Base-by-base conservation (phyloP, 2,113 vertebrate species). In the Bubo scandiacus region DNA sequence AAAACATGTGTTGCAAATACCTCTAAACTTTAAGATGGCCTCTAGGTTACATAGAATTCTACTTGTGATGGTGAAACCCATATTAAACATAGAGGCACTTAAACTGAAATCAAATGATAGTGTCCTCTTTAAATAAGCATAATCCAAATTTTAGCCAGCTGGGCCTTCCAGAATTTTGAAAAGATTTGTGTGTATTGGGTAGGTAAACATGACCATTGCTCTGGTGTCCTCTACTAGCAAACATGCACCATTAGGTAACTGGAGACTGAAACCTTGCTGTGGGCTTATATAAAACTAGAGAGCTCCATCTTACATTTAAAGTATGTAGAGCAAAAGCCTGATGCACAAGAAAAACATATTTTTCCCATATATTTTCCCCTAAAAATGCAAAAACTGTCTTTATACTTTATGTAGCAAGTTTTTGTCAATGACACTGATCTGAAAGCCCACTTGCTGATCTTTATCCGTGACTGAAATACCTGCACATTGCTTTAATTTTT, bases 401-500 rank as follows among this genome's bases (percentile, higher is more conserved):
- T 73, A 23, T 32, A 59, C 49, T 72, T 96, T 68, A 42, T 5
- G 13, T 62, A 65, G 63, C 3, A 10, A 90, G 77, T 92, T 94
- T 95, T 83, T 92, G 19, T 86, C 74, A 92, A 36, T 94, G 83
- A 68, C 79, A 86, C 45, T 97, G 85, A 94, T 94, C 92, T 82
- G 86, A 88, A 97, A 96, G 16, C 65, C 82, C 85, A 82, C 89
- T 97, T 94, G 34, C 91, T 93, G 82, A 89, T 96, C 87, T 91
- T 95, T 87, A 89, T 79, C 82, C 70, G 20, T 30, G 57, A 73
- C 75, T 94, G 87, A 92, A 97, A 86, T 90, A 88, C 72, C 93
- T 97, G 70, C 63, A 26, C 54, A 43, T 81, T 68, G 71, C 66
- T 90, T 96, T 96, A 93, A 92, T 96, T 97, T 96, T 87, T 93